phyloP scores from a whole-genome alignment of 2,797 vertebrate species.

The Phoxinus dragarum region DNA sequence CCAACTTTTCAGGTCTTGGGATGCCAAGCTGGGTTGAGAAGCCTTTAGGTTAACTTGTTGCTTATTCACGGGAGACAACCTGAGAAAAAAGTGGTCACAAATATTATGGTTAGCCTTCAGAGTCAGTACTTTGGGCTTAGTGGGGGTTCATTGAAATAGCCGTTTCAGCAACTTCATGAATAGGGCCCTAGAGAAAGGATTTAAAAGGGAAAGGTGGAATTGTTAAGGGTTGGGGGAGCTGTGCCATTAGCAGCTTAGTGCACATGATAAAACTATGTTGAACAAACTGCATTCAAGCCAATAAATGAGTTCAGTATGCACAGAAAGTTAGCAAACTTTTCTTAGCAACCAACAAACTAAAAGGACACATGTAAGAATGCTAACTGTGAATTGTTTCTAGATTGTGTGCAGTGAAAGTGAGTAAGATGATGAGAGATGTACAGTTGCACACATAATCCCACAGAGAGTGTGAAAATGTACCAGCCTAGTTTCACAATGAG shows the following conservation, averaged over 20 bases:
- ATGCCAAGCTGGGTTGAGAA: slow-evolving; percentile 44
- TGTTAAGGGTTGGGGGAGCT: slow-evolving; percentile 38
- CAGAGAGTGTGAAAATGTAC: background rate
- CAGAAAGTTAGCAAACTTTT: slow-evolving; percentile 39
- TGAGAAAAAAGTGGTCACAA: slow-evolving; percentile 63
- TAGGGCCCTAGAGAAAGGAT: slow-evolving; percentile 68
- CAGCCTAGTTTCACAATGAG: slow-evolving; percentile 36
- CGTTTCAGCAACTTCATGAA: slow-evolving; percentile 73
- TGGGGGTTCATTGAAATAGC: slow-evolving; percentile 66
- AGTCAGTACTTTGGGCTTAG: slow-evolving; percentile 50
- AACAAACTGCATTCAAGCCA: background rate
- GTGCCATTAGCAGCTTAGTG: slow-evolving; percentile 63
- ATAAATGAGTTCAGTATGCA: background rate
- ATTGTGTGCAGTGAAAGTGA: background rate
- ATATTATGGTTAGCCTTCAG: slow-evolving; percentile 45
- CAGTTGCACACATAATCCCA: slow-evolving; percentile 7
- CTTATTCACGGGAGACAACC: slow-evolving; percentile 73
- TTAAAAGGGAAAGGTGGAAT: slow-evolving; percentile 63
- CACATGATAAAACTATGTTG: slow-evolving; percentile 63
- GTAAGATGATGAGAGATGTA: background rate
- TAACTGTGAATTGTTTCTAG: slow-evolving; percentile 36
- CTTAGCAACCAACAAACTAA: slow-evolving; percentile 48
- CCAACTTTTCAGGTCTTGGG: slow-evolving; percentile 19
- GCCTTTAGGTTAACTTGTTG: slow-evolving; percentile 62
- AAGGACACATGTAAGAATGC: slow-evolving; percentile 41